Conservation (phyloP, 92 coral and sea anemone genomes). For the Actinernus sp. region DNA sequence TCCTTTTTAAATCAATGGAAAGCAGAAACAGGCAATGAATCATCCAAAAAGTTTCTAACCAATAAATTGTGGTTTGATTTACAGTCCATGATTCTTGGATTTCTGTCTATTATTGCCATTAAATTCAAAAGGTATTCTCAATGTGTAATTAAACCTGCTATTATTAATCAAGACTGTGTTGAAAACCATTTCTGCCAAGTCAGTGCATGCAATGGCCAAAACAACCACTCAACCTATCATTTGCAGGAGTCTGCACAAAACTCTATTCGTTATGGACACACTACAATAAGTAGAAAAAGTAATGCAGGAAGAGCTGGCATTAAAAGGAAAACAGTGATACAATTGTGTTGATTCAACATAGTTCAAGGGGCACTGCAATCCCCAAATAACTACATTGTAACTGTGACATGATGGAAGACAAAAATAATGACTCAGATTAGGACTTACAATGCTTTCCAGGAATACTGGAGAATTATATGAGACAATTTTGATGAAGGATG, state of each 20-base stretch:
- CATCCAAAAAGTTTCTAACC: slow-evolving; percentile 37
- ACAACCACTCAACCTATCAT: slow-evolving; percentile 45
- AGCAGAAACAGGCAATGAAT: slow-evolving; percentile 12
- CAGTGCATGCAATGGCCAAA: no score
- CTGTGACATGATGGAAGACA: no score
- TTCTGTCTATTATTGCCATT: slow-evolving; percentile 18
- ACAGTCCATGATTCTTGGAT: slow-evolving; percentile 50
- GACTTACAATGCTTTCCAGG: no score
- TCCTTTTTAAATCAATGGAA: slow-evolving; percentile 28
- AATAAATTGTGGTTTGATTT: slow-evolving; percentile 57
- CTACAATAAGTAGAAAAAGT: slow-evolving; percentile 57
- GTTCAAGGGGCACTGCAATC: slow-evolving; percentile 4
- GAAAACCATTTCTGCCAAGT: slow-evolving; percentile 21
- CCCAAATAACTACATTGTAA: no score
- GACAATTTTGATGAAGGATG: no score
- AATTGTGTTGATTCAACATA: no score
- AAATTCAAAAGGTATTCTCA: slow-evolving; percentile 20
- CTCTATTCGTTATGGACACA: slow-evolving; percentile 54
- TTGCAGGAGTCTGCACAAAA: slow-evolving; percentile 49
- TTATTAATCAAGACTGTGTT: slow-evolving; percentile 42
- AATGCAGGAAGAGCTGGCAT: slow-evolving; percentile 36
- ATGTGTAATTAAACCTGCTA: slow-evolving; percentile 47
- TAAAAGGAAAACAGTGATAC: slow-evolving; percentile 7
- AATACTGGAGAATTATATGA: no score
- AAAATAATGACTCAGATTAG: no score